These are phyloP conservation scores for Microtus agrestis DNA, from an alignment of 2,797 vertebrate species.

Conservation along the genomic window DNA sequence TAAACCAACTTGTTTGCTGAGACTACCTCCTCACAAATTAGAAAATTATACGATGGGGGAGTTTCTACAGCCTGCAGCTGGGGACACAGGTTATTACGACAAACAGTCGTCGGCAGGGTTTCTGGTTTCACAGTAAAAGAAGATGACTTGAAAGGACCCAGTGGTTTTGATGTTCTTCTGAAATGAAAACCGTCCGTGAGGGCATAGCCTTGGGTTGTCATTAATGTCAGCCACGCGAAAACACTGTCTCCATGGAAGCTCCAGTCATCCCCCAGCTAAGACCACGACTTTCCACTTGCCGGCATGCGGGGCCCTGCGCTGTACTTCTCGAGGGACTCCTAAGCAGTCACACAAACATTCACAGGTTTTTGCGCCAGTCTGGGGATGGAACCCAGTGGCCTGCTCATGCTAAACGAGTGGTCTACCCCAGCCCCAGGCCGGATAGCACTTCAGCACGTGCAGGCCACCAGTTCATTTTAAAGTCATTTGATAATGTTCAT, in stretches of 20 bases:
- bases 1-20: slow-evolving; percentile 74
- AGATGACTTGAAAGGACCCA: slow-evolving; percentile 80
- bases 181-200: slow-evolving; percentile 79
- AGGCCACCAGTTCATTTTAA: background rate
- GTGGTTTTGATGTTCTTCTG: slow-evolving; percentile 81
- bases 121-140: slow-evolving; percentile 82
- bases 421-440: background rate
- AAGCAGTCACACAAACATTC: background rate
- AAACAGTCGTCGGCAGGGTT: slow-evolving; percentile 67
- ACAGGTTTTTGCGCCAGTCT: background rate
- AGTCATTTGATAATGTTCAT: background rate
- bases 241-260: slow-evolving; percentile 71
- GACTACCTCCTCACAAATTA: slow-evolving; percentile 79
- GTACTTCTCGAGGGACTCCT: slow-evolving; percentile 55
- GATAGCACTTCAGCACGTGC: background rate
- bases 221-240: slow-evolving; percentile 79
- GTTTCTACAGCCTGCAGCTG: slow-evolving; percentile 70
- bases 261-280: background rate
- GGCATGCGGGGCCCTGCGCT: background rate
- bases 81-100: slow-evolving; percentile 79
- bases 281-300: slow-evolving; percentile 63
- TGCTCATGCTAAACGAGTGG: background rate
- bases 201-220: slow-evolving; percentile 66
- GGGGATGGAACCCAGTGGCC: background rate
- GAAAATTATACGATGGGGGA: slow-evolving; percentile 79